phyloP scores from a whole-genome alignment of 2,888 invertebrate species.

The Helleia helle region DNA sequence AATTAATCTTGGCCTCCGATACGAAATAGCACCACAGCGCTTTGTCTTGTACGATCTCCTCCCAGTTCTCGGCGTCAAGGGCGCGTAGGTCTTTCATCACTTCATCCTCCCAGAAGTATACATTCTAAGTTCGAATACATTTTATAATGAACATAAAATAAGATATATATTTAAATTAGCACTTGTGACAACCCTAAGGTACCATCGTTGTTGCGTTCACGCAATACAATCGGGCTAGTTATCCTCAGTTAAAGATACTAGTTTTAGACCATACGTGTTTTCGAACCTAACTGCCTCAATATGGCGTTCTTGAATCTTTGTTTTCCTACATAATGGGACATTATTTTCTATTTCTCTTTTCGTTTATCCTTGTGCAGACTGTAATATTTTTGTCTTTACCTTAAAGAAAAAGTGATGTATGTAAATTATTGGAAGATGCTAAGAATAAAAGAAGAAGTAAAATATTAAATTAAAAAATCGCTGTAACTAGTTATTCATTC shows the following conservation, averaged over 20 bases:
- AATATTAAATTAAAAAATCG: too few relatives aligned
- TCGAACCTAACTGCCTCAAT: slow-evolving; percentile 21
- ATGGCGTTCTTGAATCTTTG: slow-evolving; percentile 14
- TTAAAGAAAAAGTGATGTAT: not conserved
- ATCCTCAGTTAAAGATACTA: slow-evolving; percentile 20
- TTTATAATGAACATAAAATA: too few relatives aligned
- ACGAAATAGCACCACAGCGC: too few relatives aligned
- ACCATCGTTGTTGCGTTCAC: slow-evolving; percentile 46
- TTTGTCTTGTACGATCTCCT: too few relatives aligned
- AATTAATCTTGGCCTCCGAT: too few relatives aligned
- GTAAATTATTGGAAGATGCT: not conserved
- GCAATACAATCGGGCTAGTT: slow-evolving; percentile 28
- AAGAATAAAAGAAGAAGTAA: too few relatives aligned
- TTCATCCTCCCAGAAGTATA: too few relatives aligned
- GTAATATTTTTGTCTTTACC: not conserved
- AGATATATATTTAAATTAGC: not conserved
- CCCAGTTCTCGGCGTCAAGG: too few relatives aligned
- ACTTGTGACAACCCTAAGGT: slow-evolving; percentile 16
- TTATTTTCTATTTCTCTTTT: slow-evolving; percentile 2
- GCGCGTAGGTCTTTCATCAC: too few relatives aligned
- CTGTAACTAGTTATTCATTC: too few relatives aligned
- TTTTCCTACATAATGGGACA: slow-evolving; percentile 10
- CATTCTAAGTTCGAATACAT: too few relatives aligned
- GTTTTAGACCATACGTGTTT: slow-evolving; percentile 17
- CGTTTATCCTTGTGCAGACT: not conserved